Conservation (phyloP, 2,888 invertebrate genomes). For the Barypeithes pellucidus region DNA sequence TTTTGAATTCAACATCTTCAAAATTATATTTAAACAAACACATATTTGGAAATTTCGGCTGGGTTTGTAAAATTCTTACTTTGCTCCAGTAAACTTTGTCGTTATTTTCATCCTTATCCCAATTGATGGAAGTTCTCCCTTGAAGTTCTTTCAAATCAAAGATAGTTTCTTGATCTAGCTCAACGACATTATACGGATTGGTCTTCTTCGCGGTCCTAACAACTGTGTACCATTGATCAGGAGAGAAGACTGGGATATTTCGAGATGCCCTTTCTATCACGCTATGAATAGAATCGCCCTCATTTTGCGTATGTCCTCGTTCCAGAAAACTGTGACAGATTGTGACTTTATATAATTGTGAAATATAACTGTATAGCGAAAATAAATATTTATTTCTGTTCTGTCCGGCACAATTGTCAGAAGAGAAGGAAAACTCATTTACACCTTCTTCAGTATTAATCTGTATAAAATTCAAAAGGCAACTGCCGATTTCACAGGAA, state of each 20-base stretch:
- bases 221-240: too few species aligned
- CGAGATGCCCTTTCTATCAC: slow-evolving; percentile 52
- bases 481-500: too few species aligned
- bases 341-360: slow-evolving; percentile 54
- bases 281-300: slow-evolving; percentile 60
- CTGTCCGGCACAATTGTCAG: slow-evolving; percentile 60
- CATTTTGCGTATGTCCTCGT: slow-evolving; percentile 60
- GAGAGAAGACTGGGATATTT: slow-evolving; percentile 6
- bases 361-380: too few species aligned
- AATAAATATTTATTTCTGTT: too few species aligned
- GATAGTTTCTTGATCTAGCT: slow-evolving; percentile 16
- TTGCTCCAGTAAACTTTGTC: slow-evolving; percentile 30
- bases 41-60: neutral
- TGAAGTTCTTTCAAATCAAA: too few species aligned
- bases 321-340: slow-evolving; percentile 59
- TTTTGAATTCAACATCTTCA: slow-evolving; percentile 28
- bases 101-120: slow-evolving; percentile 24
- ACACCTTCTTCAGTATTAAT: too few species aligned
- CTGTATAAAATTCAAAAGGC: too few species aligned
- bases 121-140: too few species aligned
- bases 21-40: slow-evolving; percentile 21
- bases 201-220: slow-evolving; percentile 1
- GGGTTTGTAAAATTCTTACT: slow-evolving; percentile 35
- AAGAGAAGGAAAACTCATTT: slow-evolving; percentile 59
- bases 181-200: slow-evolving; percentile 10